phyloP scores from a whole-genome alignment of 2,888 invertebrate genomes.

The Kryphioiulus occultus region DNA sequence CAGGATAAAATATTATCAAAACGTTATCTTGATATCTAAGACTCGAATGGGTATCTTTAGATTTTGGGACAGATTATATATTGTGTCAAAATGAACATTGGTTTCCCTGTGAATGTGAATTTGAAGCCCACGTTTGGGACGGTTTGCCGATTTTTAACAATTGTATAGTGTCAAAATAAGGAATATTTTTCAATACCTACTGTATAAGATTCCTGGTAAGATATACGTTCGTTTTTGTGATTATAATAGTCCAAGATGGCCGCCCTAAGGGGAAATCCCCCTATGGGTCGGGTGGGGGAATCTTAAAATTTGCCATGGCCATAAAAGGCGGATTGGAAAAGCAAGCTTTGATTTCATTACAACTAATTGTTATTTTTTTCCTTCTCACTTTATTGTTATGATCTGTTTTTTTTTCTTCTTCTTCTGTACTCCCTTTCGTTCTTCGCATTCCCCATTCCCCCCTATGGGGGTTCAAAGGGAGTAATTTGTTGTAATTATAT shows the following conservation, averaged over 20 bases:
- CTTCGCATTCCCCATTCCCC: background rate
- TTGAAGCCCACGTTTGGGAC: too few relatives aligned
- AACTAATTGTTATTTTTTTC: constrained; percentile 2
- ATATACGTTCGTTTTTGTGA: too few relatives aligned
- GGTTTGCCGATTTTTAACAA: too few relatives aligned
- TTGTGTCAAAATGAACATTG: too few relatives aligned
- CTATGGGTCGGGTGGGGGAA: background rate
- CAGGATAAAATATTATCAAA: too few relatives aligned
- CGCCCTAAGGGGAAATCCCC: background rate
- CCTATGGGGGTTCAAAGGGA: background rate
- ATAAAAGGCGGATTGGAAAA: constrained; percentile 29
- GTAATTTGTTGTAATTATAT: constrained; percentile 28
- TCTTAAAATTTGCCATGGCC: background rate
- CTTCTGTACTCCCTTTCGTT: background rate
- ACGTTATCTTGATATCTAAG: too few relatives aligned
- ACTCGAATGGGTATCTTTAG: too few relatives aligned
- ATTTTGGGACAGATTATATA: too few relatives aligned
- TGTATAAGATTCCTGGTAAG: too few relatives aligned
- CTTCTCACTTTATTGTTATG: background rate
- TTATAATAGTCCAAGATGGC: background rate
- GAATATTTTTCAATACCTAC: too few relatives aligned
- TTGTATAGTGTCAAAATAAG: too few relatives aligned
- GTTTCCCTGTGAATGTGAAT: too few relatives aligned
- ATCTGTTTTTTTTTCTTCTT: background rate
- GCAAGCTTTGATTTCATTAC: constrained; percentile 19